Evolutionary conservation across 2,113 vertebrate species (phyloP).

Genomic region (Dasypus novemcinctus): DNA sequence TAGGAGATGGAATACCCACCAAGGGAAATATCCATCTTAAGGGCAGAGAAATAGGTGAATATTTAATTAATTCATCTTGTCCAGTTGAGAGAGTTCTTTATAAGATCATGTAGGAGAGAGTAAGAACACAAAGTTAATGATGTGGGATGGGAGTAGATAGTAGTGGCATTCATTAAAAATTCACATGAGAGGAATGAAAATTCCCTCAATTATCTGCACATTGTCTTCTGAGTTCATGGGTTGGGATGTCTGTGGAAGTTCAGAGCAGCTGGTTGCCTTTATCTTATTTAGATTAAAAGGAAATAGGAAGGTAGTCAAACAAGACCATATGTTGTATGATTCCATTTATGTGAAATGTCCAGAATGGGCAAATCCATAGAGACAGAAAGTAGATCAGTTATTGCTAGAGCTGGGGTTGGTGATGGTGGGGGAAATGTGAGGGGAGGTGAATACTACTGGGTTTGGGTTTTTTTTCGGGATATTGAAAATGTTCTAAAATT

Average conservation of each 20-base stretch:
- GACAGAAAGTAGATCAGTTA: background rate
- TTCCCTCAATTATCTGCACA: background rate
- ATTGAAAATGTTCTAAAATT: constrained; percentile 1
- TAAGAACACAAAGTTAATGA: background rate
- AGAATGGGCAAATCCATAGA: background rate
- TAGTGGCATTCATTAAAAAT: background rate
- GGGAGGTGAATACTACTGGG: background rate
- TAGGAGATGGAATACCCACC: background rate
- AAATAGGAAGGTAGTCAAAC: background rate
- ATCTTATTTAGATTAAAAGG: background rate
- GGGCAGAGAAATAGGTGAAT: background rate
- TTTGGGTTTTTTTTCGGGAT: background rate
- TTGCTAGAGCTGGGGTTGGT: background rate
- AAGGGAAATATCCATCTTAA: background rate
- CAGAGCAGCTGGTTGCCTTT: background rate
- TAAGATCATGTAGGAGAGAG: background rate
- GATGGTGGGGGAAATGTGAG: background rate
- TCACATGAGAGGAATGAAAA: background rate
- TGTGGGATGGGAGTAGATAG: background rate
- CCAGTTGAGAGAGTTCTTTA: background rate
- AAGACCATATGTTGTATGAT: background rate
- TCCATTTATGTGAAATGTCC: background rate
- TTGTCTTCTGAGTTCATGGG: background rate
- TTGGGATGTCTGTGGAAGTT: background rate
- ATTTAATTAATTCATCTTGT: constrained; percentile 27